These are phyloP conservation scores for Colostygia pectinataria DNA, from an alignment of 2,888 invertebrate species.

Conservation along the genomic window DNA sequence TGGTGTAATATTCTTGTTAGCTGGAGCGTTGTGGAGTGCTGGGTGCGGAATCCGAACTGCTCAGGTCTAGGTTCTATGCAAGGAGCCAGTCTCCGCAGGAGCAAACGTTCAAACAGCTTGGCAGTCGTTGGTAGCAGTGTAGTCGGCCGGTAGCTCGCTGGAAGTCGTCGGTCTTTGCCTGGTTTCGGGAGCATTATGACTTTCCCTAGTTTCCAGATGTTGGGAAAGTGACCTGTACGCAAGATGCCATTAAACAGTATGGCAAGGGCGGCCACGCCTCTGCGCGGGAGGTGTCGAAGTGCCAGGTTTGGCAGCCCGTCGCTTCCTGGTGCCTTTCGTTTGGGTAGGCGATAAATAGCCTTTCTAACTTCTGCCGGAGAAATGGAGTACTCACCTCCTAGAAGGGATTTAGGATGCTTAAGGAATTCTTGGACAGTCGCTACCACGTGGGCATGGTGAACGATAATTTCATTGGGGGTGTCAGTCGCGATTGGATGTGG, in stretches of 20 bases:
- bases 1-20: too few species aligned
- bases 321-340: conserved; percentile 5
- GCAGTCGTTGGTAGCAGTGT: conserved; percentile 23
- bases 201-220: conserved; percentile 25
- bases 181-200: conserved; percentile 35
- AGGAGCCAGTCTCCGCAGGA: too few species aligned
- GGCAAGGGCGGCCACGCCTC: conserved; percentile 1
- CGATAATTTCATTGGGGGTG: neutral
- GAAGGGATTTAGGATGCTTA: neutral
- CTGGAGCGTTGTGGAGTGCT: conserved; percentile 39
- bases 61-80: conserved; percentile 15
- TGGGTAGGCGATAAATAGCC: neutral
- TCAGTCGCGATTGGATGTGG: neutral
- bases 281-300: neutral
- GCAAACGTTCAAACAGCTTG: conserved; percentile 32
- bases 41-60: conserved; percentile 33
- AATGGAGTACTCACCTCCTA: neutral
- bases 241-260: conserved; percentile 21
- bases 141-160: conserved; percentile 30
- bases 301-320: conserved; percentile 8
- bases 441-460: neutral
- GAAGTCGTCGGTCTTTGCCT: conserved; percentile 24
- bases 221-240: conserved; percentile 16
- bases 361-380: conserved; percentile 6
- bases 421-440: neutral